Evolutionary conservation across 2,113 vertebrate genomes (phyloP), one percentile per base, ranked within the genome.

Genomic region (Callopanchax toddi): DNA sequence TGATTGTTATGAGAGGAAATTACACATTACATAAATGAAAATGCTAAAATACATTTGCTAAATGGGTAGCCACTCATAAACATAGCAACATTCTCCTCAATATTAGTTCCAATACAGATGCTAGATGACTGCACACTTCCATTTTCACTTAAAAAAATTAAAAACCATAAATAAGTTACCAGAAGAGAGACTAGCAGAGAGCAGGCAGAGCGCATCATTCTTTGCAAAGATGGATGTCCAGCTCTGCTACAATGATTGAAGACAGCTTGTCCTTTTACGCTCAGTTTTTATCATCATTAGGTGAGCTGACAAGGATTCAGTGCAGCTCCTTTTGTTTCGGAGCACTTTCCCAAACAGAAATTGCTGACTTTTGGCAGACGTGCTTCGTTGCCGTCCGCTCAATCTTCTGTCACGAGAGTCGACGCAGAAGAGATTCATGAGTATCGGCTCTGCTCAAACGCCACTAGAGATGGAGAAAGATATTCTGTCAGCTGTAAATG

Each of bases 241-340:
- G 67, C 62, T 65, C 32, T 6, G 52, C 52, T 29, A 43, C 71
- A 54, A 6, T 78, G 76, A 81, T 79, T 37, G 71, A 82, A 52
- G 72, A 73, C 58, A n/a, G 37, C 45, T 46, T 79, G 74, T 52
- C 74, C 60, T 81, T 74, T 58, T 61, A 11, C 20, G 23, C 56
- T 81, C 73, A 13, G 42, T 29, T 66, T 79, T 78, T 52, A 63
- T 83, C 79, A 74, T 81, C 60, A 64, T 83, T 73, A 74, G 57
- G 37, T 50, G 61, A 56, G 46, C 13, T 74, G 65, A 84, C 74
- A 78, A 40, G 57, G 42, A 25, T 40, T 1, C 25, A 48, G 46
- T 34, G 46, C n/a, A n/a, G n/a, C 34, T 65, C 43, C 57, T 67
- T 75, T 67, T 58, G 58, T 76, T 59, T 56, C 62, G 9, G 23